Conservation (phyloP, 2,113 vertebrate species). For the Daboia siamensis region DNA sequence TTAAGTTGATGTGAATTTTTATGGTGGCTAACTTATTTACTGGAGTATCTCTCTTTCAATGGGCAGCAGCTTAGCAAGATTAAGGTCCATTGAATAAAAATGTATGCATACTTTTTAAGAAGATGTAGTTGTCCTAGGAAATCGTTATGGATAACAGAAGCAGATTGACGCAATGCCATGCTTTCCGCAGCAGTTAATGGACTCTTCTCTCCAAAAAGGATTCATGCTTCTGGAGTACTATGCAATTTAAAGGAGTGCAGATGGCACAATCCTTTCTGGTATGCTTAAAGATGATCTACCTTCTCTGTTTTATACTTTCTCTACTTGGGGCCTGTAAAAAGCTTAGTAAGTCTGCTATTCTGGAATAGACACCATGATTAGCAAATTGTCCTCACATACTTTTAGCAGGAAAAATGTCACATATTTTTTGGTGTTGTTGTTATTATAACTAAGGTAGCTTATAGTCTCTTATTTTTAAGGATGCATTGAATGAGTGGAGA, state of each 20-base stretch:
- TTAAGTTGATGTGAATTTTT: constrained; percentile 6
- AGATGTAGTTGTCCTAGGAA: background rate
- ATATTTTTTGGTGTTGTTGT: background rate
- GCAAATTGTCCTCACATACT: background rate
- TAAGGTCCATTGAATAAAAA: background rate
- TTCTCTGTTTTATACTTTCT: background rate
- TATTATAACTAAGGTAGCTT: background rate
- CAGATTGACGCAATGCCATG: background rate
- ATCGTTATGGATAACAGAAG: constrained; percentile 4
- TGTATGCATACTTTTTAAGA: background rate
- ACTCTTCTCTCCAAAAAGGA: background rate
- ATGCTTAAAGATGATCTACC: background rate
- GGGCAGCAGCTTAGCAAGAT: background rate
- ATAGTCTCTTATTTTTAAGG: background rate
- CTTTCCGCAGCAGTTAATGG: background rate
- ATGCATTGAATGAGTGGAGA: background rate
- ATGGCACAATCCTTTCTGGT: background rate
- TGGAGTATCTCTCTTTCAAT: background rate
- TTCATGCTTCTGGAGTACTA: background rate
- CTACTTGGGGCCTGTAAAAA: background rate
- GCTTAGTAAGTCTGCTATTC: background rate
- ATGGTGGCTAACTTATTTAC: constrained; percentile 5
- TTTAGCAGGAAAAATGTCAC: background rate
- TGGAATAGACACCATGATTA: background rate
- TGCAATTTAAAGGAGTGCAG: background rate